Conservation (phyloP, 2,888 invertebrate species). For the Bedellia somnulentella region DNA sequence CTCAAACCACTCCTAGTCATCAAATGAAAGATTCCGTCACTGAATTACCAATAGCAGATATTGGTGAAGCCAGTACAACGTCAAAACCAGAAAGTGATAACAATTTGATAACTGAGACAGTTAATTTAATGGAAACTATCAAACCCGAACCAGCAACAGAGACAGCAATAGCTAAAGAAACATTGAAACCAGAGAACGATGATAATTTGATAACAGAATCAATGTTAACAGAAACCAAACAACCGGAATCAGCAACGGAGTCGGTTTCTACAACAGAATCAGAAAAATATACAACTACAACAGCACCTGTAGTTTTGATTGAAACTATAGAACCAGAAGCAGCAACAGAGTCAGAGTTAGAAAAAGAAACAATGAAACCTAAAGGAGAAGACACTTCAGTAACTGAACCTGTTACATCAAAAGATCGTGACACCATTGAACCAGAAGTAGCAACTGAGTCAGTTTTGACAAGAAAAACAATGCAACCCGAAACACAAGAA, state of each 20-base stretch:
- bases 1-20: background rate
- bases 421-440: background rate
- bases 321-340: background rate
- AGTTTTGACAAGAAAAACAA: too few species aligned
- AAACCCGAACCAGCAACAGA: too few species aligned
- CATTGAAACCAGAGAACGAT: too few species aligned
- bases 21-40: too few species aligned
- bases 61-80: too few species aligned
- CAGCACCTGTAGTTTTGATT: background rate
- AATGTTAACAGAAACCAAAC: background rate
- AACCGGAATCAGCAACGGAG: background rate
- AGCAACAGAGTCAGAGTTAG: background rate
- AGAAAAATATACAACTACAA: conserved; percentile 1
- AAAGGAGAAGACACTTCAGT: background rate
- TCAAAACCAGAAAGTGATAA: too few species aligned
- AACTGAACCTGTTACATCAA: background rate
- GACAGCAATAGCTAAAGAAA: too few species aligned
- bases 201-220: too few species aligned
- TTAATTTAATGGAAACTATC: too few species aligned
- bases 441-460: too few species aligned
- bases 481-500: conserved; percentile 1
- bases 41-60: too few species aligned
- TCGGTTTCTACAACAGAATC: background rate
- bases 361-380: background rate
- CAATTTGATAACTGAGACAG: too few species aligned